Conservation (phyloP, 2,113 vertebrate genomes). For the Psilopsiagon aymara region DNA sequence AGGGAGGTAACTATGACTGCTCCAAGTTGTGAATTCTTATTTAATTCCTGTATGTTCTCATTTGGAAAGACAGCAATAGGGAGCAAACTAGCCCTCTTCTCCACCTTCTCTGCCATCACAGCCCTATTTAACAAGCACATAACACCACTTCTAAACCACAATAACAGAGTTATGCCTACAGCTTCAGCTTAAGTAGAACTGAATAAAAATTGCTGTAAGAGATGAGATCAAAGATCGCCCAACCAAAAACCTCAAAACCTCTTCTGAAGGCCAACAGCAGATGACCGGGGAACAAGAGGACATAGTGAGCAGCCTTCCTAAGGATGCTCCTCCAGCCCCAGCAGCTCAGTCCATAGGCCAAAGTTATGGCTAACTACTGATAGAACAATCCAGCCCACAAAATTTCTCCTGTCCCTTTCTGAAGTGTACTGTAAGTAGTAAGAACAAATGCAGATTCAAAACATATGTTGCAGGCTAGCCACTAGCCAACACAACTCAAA, state of each 20-base stretch:
- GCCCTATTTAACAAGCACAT: background rate
- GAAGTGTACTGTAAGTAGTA: background rate
- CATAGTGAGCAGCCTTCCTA: background rate
- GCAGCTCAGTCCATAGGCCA: background rate
- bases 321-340: background rate
- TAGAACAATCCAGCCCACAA: background rate
- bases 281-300: background rate
- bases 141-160: background rate
- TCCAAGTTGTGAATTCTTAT: background rate
- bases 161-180: background rate
- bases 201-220: background rate
- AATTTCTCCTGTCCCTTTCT: background rate
- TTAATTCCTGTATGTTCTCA: background rate
- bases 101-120: background rate
- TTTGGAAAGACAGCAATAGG: background rate
- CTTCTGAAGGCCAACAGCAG: background rate
- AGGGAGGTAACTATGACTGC: background rate
- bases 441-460: background rate
- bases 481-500: background rate
- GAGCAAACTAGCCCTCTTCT: background rate
- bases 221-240: background rate
- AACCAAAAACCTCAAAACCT: background rate
- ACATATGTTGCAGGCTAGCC: background rate
- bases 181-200: background rate
- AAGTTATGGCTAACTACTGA: background rate